Evolutionary conservation across 2,797 vertebrate genomes (phyloP).

Genomic region (Sebastes hopkinsi): DNA sequence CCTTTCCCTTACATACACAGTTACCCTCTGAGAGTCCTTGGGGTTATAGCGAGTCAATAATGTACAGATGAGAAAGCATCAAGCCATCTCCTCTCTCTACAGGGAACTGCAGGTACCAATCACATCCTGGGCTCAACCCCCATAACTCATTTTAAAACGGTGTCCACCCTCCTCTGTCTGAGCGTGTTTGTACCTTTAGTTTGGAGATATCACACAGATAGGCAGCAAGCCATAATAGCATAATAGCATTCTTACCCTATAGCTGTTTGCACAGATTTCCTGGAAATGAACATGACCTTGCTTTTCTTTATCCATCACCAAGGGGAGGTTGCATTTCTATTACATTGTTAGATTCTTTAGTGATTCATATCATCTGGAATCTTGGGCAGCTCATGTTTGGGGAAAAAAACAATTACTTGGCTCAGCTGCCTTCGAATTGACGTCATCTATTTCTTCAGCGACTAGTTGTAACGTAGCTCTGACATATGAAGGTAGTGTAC

Average conservation of each 20-base stretch:
- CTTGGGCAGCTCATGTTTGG: not conserved
- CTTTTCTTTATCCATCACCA: not conserved
- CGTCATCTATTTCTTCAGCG: not conserved
- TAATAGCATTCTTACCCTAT: not conserved
- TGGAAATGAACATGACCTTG: not conserved
- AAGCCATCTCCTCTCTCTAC: slow-evolving; percentile 3
- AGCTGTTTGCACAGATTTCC: slow-evolving; percentile 2
- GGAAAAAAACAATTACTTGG: not conserved
- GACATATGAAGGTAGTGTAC: slow-evolving; percentile 40
- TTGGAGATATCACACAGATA: slow-evolving; percentile 12
- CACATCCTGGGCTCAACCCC: not conserved
- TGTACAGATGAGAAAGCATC: slow-evolving; percentile 24
- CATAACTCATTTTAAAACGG: slow-evolving; percentile 24
- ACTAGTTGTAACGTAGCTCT: not conserved
- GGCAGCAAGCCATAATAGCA: not conserved
- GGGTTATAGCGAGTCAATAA: slow-evolving; percentile 7
- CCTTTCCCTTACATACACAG: not conserved
- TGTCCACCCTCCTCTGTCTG: not conserved
- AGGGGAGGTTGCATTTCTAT: not conserved
- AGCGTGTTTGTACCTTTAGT: not conserved
- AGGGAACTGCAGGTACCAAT: slow-evolving; percentile 16
- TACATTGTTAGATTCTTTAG: not conserved
- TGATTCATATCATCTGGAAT: not conserved
- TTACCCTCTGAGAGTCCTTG: slow-evolving; percentile 12
- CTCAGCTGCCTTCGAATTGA: not conserved